Base-by-base conservation (phyloP, 2,797 vertebrate species). In the Enteromius paludinosus region DNA sequence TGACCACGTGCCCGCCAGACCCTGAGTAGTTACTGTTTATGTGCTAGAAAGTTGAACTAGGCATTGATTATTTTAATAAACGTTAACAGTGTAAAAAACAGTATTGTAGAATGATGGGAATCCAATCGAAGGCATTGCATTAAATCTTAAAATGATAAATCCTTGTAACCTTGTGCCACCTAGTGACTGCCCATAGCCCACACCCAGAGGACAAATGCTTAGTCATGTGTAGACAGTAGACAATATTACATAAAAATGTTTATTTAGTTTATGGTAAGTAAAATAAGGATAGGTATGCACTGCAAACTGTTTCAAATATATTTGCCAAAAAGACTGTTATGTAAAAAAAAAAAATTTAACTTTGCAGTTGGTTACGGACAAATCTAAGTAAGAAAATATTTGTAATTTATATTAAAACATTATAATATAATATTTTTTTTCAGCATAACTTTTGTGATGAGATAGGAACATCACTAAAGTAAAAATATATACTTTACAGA, bases 131-230 rank as follows among this genome's bases (percentile, higher is more conserved):
- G 6, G 8, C 9, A 33, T 17, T 33, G 20, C 38, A 43, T 28
- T 4, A 5, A 14, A 43, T 43, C 41, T 14, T 41, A 18, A 70
- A 30, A 45, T 8, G 3, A 14, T 5, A 43, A 64, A 45, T 64
- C 15, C 14, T 47, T 66, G 35, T 30, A 25, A 71, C 11, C 20
- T 35, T 79, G 66, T 68, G 79, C 84, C 82, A 82, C 43, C 86
- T 86, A 23, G 75, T 25, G 86, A 74, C 25, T 35, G 17, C 12
- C 7, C 45, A 66, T 56, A 14, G 43, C 47, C 61, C 70, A 54
- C 70, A 66, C n/a, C 11, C 41, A 20, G 14, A 65, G 10, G 23
- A 74, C 70, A 74, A 74, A 66, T 45, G 71, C 78, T 66, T 74
- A 74, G 79, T 65, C 79, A 73, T 49, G 12, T 45, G 52, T 38